A percentile compares a stretch with the other conserved stretches of the same genome.
These are phyloP conservation scores for Panzeria rudis DNA, from an alignment of 2,888 invertebrate species.

Conservation along the genomic window DNA sequence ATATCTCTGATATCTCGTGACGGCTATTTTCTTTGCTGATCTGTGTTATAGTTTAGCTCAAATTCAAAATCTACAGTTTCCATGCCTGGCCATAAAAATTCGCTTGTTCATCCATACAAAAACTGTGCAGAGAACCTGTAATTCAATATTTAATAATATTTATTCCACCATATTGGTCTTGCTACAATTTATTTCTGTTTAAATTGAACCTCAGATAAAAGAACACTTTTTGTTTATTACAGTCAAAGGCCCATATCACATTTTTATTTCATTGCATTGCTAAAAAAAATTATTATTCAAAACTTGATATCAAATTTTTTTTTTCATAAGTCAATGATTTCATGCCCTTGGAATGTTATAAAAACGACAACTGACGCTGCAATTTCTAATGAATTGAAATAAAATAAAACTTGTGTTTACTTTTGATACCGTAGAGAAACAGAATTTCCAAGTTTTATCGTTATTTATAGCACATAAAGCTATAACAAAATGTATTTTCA, in stretches of 20 bases:
- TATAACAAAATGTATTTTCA: background rate
- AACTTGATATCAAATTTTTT: constrained; percentile 39
- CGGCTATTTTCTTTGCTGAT: too few species aligned
- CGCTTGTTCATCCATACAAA: too few species aligned
- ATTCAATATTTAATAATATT: background rate
- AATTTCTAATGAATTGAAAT: constrained; percentile 27
- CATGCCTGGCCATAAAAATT: too few species aligned
- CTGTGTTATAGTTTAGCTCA: too few species aligned
- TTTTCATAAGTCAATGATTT: constrained; percentile 45
- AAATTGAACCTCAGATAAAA: background rate
- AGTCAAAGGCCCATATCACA: constrained; percentile 4
- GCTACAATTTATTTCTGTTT: background rate
- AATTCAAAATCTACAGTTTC: too few species aligned
- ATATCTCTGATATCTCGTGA: too few species aligned
- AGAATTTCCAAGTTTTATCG: constrained; percentile 20
- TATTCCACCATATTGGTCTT: background rate
- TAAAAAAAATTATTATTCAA: constrained; percentile 1
- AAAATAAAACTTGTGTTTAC: constrained; percentile 11
- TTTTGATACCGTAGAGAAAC: constrained; percentile 5
- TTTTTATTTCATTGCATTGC: background rate
- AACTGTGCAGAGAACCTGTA: background rate
- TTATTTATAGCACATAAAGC: constrained; percentile 2
- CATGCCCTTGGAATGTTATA: constrained; percentile 62
- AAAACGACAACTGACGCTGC: constrained; percentile 13
- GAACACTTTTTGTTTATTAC: background rate